phyloP scores from a whole-genome alignment of 2,797 vertebrate genomes.

The Hipposideros larvatus region DNA sequence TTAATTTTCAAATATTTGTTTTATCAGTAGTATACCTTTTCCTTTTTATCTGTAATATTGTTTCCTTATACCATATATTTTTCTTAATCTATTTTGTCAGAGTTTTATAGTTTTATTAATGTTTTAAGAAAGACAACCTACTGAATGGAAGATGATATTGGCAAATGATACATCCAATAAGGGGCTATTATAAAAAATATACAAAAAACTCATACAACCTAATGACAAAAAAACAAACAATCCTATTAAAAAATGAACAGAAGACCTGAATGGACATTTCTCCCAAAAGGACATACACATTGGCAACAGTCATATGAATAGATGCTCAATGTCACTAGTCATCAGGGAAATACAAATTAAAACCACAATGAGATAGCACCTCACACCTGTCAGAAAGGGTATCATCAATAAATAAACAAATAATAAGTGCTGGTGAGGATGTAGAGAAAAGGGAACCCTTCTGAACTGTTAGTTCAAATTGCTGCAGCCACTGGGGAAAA shows the following conservation, averaged over 20 bases:
- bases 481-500: background rate
- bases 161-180: background rate
- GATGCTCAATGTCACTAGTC: background rate
- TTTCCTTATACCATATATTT: background rate
- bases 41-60: background rate
- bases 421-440: no score
- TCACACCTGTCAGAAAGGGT: no score
- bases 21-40: background rate
- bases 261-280: background rate
- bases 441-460: background rate
- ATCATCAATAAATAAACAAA: no score
- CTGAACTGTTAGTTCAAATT: background rate
- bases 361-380: no score
- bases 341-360: background rate
- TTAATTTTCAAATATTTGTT: slow-evolving; percentile 2
- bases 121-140: background rate
- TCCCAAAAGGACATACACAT: background rate
- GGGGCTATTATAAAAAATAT: background rate
- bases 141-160: background rate
- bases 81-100: background rate
- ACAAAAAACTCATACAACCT: background rate
- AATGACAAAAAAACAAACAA: background rate
- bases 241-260: background rate
- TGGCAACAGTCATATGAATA: background rate
- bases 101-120: background rate